Evolutionary conservation across 2,113 vertebrate species (phyloP).

Genomic region (Scortum barcoo): DNA sequence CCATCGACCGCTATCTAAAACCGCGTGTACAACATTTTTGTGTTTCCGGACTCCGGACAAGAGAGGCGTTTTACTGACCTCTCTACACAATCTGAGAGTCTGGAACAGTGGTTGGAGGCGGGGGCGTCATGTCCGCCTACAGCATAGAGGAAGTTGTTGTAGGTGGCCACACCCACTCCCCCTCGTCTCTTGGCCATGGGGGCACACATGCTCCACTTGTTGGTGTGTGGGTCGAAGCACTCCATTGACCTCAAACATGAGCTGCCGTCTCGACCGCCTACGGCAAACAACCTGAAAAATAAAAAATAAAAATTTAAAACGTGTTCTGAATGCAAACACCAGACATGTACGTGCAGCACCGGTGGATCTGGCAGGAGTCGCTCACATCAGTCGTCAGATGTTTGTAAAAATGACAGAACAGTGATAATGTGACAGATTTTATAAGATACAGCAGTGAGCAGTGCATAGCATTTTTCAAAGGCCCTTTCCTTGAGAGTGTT

Average conservation of each 20-base stretch:
- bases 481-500: conserved; percentile 31
- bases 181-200: conserved; percentile 95
- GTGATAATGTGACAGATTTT: conserved; percentile 16
- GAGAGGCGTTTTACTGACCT: conserved; percentile 81
- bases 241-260: conserved; percentile 97
- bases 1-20: neutral
- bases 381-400: conserved; percentile 21
- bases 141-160: conserved; percentile 94
- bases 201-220: conserved; percentile 96
- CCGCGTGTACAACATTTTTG: neutral
- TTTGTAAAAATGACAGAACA: conserved; percentile 29
- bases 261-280: conserved; percentile 95
- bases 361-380: neutral
- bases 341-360: neutral
- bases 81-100: conserved; percentile 95
- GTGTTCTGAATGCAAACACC: neutral
- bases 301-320: conserved; percentile 29
- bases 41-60: conserved; percentile 18
- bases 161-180: conserved; percentile 92
- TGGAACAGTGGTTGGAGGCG: conserved; percentile 94
- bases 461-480: conserved; percentile 43
- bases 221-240: conserved; percentile 97
- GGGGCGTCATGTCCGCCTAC: conserved; percentile 96
- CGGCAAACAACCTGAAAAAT: conserved; percentile 93
- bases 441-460: conserved; percentile 18